phyloP scores from a whole-genome alignment of 2,113 vertebrate species.

The Leucosticte australis region DNA sequence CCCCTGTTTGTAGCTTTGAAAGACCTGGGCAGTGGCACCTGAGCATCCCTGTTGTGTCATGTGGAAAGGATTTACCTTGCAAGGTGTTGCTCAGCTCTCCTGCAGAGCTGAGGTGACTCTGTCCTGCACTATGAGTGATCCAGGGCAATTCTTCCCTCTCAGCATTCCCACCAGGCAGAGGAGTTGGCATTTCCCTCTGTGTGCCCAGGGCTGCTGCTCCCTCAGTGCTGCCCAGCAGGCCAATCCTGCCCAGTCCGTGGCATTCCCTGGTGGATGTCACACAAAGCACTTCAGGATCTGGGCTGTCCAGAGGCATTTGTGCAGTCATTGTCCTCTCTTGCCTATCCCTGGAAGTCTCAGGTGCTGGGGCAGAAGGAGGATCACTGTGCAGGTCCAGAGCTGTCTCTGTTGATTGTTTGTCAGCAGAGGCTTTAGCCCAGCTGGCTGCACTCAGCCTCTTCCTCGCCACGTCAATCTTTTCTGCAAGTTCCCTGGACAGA shows the following conservation, averaged over 20 bases:
- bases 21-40: not conserved
- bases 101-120: not conserved
- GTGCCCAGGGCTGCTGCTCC: not conserved
- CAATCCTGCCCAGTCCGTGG: not conserved
- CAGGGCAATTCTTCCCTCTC: not conserved
- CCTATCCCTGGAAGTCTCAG: not conserved
- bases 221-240: not conserved
- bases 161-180: not conserved
- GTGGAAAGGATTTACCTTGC: not conserved
- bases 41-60: not conserved
- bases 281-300: fast-evolving
- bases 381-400: not conserved
- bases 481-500: constrained; percentile 59
- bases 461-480: constrained; percentile 61
- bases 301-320: not conserved
- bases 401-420: not conserved
- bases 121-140: not conserved
- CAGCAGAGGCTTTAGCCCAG: not conserved
- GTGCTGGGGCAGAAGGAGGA: not conserved
- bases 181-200: not conserved
- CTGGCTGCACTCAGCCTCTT: constrained; percentile 25
- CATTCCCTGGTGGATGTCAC: fast-evolving
- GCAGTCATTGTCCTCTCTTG: not conserved
- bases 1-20: not conserved
- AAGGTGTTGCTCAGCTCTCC: not conserved